Evolutionary conservation across 2,888 invertebrate genomes (phyloP).

Genomic region (Phortica okadai): DNA sequence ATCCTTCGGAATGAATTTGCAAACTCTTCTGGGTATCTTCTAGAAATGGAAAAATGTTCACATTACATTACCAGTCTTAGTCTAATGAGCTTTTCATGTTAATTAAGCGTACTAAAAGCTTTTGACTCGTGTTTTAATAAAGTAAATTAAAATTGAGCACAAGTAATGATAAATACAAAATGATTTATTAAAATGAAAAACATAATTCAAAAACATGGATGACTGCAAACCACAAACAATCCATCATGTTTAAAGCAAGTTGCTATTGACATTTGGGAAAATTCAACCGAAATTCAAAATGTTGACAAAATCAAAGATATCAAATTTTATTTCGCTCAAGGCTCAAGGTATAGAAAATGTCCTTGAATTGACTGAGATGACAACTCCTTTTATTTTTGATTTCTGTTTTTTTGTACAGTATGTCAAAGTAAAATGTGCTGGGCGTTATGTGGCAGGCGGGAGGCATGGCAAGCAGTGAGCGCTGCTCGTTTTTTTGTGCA

Average conservation of each 20-base stretch:
- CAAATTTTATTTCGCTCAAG: background rate
- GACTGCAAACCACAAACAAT: background rate
- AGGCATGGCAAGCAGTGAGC: background rate
- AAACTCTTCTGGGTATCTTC: too few species aligned
- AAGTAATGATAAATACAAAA: background rate
- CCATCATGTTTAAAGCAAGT: background rate
- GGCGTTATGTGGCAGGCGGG: background rate
- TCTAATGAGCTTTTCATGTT: background rate
- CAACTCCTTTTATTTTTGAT: background rate
- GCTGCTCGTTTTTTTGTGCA: background rate
- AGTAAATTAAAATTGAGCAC: background rate
- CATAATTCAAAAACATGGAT: background rate
- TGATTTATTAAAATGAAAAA: background rate
- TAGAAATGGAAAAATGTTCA: too few species aligned
- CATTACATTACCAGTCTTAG: too few species aligned
- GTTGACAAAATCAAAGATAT: background rate
- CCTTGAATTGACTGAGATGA: background rate
- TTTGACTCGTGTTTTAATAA: background rate
- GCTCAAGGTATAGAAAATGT: background rate
- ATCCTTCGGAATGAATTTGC: too few species aligned
- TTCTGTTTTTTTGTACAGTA: background rate
- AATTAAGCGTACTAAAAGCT: background rate
- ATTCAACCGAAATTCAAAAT: background rate
- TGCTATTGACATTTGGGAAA: background rate
- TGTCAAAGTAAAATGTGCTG: background rate